Percentiles rank a stretch among this genome's conserved stretches.
Evolutionary conservation across 2,113 vertebrate species (phyloP).

Genomic region (Gasterosteus aculeatus): DNA sequence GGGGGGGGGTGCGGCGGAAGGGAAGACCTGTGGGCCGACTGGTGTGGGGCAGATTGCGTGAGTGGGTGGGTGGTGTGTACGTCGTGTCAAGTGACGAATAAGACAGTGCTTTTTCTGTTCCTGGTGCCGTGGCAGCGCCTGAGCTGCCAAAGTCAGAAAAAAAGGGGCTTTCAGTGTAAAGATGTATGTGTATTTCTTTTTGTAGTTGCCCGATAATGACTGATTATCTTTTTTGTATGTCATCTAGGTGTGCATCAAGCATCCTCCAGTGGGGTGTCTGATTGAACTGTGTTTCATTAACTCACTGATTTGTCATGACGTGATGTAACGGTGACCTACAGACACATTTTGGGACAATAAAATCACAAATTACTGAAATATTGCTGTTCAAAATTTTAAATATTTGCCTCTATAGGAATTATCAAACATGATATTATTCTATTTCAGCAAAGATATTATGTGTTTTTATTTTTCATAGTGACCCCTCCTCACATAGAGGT

Average conservation of each 20-base stretch:
- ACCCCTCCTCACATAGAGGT: not conserved
- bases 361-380: not conserved
- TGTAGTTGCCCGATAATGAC: not conserved
- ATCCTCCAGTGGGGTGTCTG: not conserved
- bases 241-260: constrained; percentile 8
- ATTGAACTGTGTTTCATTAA: not conserved
- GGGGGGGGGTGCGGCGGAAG: not conserved
- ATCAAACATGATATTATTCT: not conserved
- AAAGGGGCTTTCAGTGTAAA: not conserved
- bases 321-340: not conserved
- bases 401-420: not conserved
- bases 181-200: not conserved
- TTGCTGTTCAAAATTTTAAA: not conserved
- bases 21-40: constrained; percentile 25
- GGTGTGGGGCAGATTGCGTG: constrained; percentile 45
- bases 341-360: not conserved
- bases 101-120: constrained; percentile 65
- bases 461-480: not conserved
- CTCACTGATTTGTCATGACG: not conserved
- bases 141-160: constrained; percentile 16
- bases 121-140: constrained; percentile 16
- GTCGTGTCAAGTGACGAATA: constrained; percentile 52
- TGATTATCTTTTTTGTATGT: not conserved
- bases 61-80: constrained; percentile 47
- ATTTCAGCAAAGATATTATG: not conserved